Base-by-base conservation (phyloP, 2,888 invertebrate species). In the Diploptera punctata region DNA sequence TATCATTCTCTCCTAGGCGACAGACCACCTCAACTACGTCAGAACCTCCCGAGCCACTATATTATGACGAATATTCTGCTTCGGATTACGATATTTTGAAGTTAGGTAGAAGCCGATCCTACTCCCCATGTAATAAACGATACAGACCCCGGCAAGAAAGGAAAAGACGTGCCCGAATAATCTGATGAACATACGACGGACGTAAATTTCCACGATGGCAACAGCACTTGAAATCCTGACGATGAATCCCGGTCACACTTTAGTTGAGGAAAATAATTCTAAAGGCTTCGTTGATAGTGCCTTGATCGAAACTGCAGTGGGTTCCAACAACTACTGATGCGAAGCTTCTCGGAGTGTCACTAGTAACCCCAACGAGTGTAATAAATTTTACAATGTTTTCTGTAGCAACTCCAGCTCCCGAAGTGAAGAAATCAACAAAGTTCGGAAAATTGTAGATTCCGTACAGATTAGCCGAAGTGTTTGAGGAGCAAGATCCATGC, bases 401-500 rank as follows among this genome's bases (percentile, higher is more conserved):
- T 21, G 86, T 85, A 13, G 86, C 84, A 70, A 82, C 86, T 19
- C 85, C 85, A 67, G 77, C 79, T 24, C 67, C 73, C 13, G 77
- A 76, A 29, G 72, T 75, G 19, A 70, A 75, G 18, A 74, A 76
- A 18, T 76, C 80, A 0, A 93, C 94, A 1, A 94, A 94, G 80
- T 90, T 91, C 76, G 92, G 88, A 90, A 94, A 60, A 91, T 94
- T 0, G 90, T 93, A 16, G 93, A 94, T 18, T 94, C 94, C 0
- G 94, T 95, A 7, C 94, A 94, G 82, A 95, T 95, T 0, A 94
- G 94, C 78, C 87, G 94, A 68, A 94, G 94, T 82, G 92, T 95
- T 67, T 94, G 94, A 4, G 94, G 94, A 0, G 93, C 94, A 1
- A 86, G 93, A 73, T 94, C 93, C 79, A 83, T 94, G 75, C 92